Evolutionary conservation across 2,797 vertebrate genomes (phyloP), one percentile per base, ranked within the genome.

Genomic region (Tachyglossus aculeatus): DNA sequence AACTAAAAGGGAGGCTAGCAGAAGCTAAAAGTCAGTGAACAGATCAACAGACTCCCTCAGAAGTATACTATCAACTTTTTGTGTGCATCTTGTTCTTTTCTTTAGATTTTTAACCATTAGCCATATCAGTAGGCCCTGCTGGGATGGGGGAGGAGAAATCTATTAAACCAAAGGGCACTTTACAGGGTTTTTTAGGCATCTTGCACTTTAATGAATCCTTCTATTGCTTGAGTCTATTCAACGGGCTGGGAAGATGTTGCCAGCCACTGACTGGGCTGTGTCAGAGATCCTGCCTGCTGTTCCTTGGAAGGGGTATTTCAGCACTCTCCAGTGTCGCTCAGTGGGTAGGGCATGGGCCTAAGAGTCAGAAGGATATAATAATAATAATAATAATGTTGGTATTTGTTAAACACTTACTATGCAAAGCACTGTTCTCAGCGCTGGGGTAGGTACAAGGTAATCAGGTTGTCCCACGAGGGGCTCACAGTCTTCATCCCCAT

Each of bases 21-120:
- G 69, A 70, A 67, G 50, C 75, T 16, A 80, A 77, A 82, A 81
- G 55, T 55, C 2, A 63, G 34, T 54, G 43, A 7, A 60, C 50
- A 50, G 68, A 77, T 76, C 40, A 50, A 74, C 71, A 82, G n/a
- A 34, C 4, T 76, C 68, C 66, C 24, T 41, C 7, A 21, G 58
- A 25, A 29, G 13, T 66, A 56, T 72, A 40, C 38, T n/a, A 56
- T 67, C 67, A 36, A 71, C 36, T 85, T 69, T 54, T 14, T 29
- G 3, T 12, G 22, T 43, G 62, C 41, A 53, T 2, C 12, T 10
- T 67, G 34, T 63, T 84, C 82, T 65, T 5, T 51, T 10, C 41
- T 71, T n/a, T 60, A 69, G 68, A 76, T 14, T 3, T 44, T 52
- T 9, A 39, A 32, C 24, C 22, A 11, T 56, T 73, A 59, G 52